phyloP scores from a whole-genome alignment of 2,888 invertebrate genomes.

The Leucophenga montana region DNA sequence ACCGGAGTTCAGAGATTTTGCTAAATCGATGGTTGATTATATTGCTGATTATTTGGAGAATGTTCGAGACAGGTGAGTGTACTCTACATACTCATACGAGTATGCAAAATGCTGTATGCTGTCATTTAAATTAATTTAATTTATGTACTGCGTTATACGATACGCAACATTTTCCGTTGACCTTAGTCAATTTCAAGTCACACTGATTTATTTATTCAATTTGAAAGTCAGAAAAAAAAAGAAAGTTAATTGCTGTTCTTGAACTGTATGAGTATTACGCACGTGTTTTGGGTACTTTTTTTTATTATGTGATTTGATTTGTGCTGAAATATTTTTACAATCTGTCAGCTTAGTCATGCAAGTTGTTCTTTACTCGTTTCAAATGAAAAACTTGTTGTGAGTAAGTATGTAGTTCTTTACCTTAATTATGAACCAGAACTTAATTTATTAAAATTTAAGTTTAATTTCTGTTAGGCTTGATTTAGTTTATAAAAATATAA shows the following conservation, averaged over 20 bases:
- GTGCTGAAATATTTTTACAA: neutral
- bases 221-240: neutral
- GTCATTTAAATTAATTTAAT: conserved; percentile 39
- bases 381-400: too few relatives aligned
- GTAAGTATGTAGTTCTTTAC: too few relatives aligned
- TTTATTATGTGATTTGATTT: neutral
- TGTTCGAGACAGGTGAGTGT: conserved; percentile 87
- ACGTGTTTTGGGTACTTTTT: neutral
- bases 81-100: conserved; percentile 42
- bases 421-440: too few relatives aligned
- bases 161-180: conserved; percentile 41
- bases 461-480: too few relatives aligned
- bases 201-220: conserved; percentile 14
- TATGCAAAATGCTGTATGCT: conserved; percentile 29
- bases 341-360: too few relatives aligned
- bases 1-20: conserved; percentile 87
- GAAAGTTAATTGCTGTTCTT: neutral
- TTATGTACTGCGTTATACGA: conserved; percentile 36
- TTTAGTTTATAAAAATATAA: too few relatives aligned
- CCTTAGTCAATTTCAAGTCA: conserved; percentile 39
- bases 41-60: conserved; percentile 94
- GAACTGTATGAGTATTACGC: neutral
- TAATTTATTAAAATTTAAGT: too few relatives aligned
- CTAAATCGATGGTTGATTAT: conserved; percentile 95
- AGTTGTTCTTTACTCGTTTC: too few relatives aligned